Base-by-base conservation (phyloP, 2,797 vertebrate species). In the Karalla daura region DNA sequence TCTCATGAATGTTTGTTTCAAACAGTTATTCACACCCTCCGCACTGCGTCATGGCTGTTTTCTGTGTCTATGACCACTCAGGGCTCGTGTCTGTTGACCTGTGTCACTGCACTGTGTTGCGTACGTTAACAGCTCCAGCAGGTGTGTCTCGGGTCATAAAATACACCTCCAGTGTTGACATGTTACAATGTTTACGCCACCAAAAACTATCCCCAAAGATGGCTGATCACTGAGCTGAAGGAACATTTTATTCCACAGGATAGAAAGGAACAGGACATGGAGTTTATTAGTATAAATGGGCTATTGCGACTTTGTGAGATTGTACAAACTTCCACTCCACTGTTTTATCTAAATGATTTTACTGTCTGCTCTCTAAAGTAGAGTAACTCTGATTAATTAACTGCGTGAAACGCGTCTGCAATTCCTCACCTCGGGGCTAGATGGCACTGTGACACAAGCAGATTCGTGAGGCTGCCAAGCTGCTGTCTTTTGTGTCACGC, bases 361-460 rank as follows among this genome's bases (percentile, higher is more conserved):
- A n/a, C n/a, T 40, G 24, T 20, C 30, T 18, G 9, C 35, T 10
- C n/a, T 25, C 20, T 24, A 3, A 12, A 3, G 1, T 18, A 4
- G 6, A 18, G 25, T n/a, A 13, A 37, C 1, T 20, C 8, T 15
- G 24, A 20, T 47, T 20, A 18, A 25, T 32, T 15, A 18, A 33
- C 2, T 25, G 3, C 9, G 24, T 12, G 45, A 47, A 14, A 23
- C 32, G 1, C 11, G 5, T 12, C 15, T 79, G 79, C 18, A 68
- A 12, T 70, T 66, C 51, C 59, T 33, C 1, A 7, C 0, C 37
- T 13, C 32, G 5, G 25, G 11, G 63, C 79, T 86, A 91, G 90
- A 69, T 87, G 89, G 84, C 86, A 70, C 84, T 89, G 82, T 86
- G 75, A 86, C 80, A 89, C 68, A 65, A 44, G 11, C 36, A 8